phyloP scores from a whole-genome alignment of 2,888 invertebrate genomes.

The Brassicogethes aeneus region DNA sequence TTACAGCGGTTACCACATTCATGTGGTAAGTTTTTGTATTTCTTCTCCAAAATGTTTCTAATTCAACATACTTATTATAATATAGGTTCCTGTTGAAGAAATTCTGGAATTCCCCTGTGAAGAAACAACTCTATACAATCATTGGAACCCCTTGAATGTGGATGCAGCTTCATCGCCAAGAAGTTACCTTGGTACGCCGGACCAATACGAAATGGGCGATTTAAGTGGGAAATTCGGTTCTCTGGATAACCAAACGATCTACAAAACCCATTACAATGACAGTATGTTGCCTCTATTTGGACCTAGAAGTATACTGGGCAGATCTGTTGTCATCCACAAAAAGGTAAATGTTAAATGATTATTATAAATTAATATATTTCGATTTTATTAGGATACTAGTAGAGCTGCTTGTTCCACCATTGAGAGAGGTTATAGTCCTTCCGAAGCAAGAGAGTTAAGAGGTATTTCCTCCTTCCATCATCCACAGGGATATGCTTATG shows the following conservation, averaged over 20 bases:
- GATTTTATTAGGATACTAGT: slow-evolving; percentile 41
- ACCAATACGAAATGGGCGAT: slow-evolving; percentile 82
- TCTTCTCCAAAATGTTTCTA: slow-evolving; percentile 1
- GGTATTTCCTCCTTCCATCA: slow-evolving; percentile 90
- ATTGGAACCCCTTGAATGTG: slow-evolving; percentile 76
- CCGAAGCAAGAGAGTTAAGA: slow-evolving; percentile 75
- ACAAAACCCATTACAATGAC: slow-evolving; percentile 61
- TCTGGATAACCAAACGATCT: slow-evolving; percentile 54
- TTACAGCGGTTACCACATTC: slow-evolving; percentile 70
- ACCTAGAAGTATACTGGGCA: slow-evolving; percentile 68
- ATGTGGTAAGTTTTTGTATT: slow-evolving; percentile 51
- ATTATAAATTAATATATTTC: neutral
- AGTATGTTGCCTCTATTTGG: slow-evolving; percentile 76
- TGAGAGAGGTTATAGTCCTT: slow-evolving; percentile 79
- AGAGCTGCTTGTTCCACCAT: slow-evolving; percentile 82
- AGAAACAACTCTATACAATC: slow-evolving; percentile 69
- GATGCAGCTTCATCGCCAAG: slow-evolving; percentile 52
- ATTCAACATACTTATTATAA: slow-evolving; percentile 14
- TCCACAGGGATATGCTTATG: slow-evolving; percentile 74
- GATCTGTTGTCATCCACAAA: slow-evolving; percentile 79
- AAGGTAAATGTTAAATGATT: slow-evolving; percentile 39
- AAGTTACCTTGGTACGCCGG: slow-evolving; percentile 57
- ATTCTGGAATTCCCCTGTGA: slow-evolving; percentile 85
- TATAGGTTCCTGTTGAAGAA: slow-evolving; percentile 70
- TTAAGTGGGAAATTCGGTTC: slow-evolving; percentile 79